Evolutionary conservation across 1,140 invertebrate species (phyloP), one percentile per base, ranked within the genome.

Genomic region (Drosophila orena): DNA sequence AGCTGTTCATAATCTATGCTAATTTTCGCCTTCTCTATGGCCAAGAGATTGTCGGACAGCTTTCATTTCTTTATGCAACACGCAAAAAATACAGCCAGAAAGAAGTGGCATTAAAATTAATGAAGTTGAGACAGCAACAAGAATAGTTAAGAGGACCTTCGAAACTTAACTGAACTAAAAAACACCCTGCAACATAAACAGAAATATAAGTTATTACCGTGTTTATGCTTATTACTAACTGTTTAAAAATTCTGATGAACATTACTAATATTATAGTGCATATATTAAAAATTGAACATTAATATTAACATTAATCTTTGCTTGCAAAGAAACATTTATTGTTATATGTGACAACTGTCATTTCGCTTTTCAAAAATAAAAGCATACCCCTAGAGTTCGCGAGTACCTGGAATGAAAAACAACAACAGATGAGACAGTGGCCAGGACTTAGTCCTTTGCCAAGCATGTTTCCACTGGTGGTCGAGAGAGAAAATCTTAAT

Each of bases 1-100:
- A 61, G 49, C 60, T 66, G 49, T 79, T 78, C 46, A 86, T 86
- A 85, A 85, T 86, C 83, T 81, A 79, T 76, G 83, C 78, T 86
- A 86, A 86, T 86, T 86, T 88, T 78, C 52, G 61, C 60, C 65
- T 59, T 59, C 42, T 74, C 76, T 81, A 70, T 81, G 59, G 34
- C 60, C 69, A 66, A 44, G 62, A 60, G 44, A 78, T 55, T 69
- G 65, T 68, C 69, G 60, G 64, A 54, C 74, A 57, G 56, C 62
- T 81, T 81, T 57, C 54, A 65, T 71, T 75, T 57, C 50, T 52
- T 68, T 83, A 17, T 30, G 42, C 58, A 65, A 56, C 64, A 69
- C 35, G 43, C 30, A 70, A 55, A 55, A 56, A 57, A 83, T 38
- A 44, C 17, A 34, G 42, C 30, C 38, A 37, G 35, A 76, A 73